phyloP scores from a whole-genome alignment of 1,140 invertebrate genomes.

The Telenomus remus region DNA sequence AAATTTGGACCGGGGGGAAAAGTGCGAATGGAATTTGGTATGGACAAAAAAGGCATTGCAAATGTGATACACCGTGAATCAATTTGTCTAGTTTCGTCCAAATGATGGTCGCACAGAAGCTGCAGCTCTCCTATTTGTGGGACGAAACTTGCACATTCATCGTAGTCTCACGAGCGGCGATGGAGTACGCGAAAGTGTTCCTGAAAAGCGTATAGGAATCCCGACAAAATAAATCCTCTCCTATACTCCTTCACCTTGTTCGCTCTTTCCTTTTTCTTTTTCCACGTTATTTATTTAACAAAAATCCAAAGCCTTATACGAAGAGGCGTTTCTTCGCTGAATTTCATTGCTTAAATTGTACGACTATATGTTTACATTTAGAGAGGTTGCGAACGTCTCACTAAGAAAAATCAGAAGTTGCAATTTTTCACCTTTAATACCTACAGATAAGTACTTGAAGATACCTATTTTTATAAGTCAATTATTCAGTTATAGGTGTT shows the following conservation, averaged over 20 bases:
- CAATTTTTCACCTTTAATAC: too few species aligned
- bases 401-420: too few species aligned
- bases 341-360: conserved; percentile 42
- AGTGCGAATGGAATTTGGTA: conserved; percentile 7
- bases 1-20: too few species aligned
- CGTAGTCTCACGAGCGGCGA: conserved; percentile 20
- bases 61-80: conserved; percentile 14
- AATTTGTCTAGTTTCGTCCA: conserved; percentile 33
- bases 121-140: conserved; percentile 21
- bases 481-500: too few species aligned
- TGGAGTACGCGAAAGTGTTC: conserved; percentile 15
- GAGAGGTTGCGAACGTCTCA: too few species aligned
- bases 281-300: conserved; percentile 16
- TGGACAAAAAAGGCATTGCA: not conserved
- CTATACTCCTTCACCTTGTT: conserved; percentile 38
- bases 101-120: conserved; percentile 31
- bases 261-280: conserved; percentile 24
- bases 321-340: conserved; percentile 43
- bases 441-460: too few species aligned
- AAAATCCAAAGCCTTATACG: conserved; percentile 23
- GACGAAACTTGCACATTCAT: conserved; percentile 28
- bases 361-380: conserved; percentile 32
- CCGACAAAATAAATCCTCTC: conserved; percentile 37
- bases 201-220: conserved; percentile 31
- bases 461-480: too few species aligned